These are phyloP conservation scores for Xiphorhynchus erythropygius DNA, from an alignment of 2,797 vertebrate genomes.

Conservation along the genomic window DNA sequence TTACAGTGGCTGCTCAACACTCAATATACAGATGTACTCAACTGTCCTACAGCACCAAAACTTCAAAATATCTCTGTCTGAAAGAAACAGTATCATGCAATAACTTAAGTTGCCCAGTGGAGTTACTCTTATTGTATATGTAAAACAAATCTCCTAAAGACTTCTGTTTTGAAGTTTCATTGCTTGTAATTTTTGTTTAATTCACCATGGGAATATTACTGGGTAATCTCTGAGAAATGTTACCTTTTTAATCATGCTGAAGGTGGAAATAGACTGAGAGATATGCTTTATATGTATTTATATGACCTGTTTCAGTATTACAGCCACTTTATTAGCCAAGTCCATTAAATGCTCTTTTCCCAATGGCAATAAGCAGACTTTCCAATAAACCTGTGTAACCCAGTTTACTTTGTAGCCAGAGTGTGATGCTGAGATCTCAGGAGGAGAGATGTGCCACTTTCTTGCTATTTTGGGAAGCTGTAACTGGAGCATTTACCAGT, in stretches of 20 bases:
- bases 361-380: conserved; percentile 34
- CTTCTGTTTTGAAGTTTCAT: not conserved
- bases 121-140: not conserved
- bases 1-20: not conserved
- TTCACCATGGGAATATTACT: not conserved
- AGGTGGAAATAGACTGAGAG: not conserved
- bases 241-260: not conserved
- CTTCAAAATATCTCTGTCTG: not conserved
- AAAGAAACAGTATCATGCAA: not conserved
- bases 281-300: not conserved
- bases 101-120: not conserved
- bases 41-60: not conserved
- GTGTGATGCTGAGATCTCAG: conserved; percentile 48
- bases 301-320: not conserved
- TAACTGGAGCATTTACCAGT: conserved; percentile 62
- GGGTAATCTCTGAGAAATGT: not conserved
- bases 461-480: conserved; percentile 54
- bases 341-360: conserved; percentile 46
- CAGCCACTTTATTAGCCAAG: conserved; percentile 1
- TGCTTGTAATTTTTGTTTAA: not conserved
- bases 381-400: conserved; percentile 59
- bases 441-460: conserved; percentile 70
- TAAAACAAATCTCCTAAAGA: not conserved
- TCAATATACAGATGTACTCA: not conserved
- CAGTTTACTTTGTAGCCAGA: conserved; percentile 21